phyloP scores from a whole-genome alignment of 2,113 vertebrate genomes.

The Falco punctatus region DNA sequence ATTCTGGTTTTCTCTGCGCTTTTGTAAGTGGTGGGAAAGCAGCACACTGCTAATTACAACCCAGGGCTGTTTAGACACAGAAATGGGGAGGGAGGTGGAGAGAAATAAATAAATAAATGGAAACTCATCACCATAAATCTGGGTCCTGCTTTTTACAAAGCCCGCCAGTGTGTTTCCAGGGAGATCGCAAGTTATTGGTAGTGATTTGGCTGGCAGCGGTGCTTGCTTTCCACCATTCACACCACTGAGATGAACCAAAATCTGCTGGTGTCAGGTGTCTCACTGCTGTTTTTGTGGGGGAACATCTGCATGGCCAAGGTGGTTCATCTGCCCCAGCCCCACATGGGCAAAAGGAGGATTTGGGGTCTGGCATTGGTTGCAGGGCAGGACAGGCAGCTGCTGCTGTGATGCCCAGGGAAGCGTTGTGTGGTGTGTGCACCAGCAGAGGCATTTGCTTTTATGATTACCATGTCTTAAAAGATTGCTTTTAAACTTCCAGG shows the following conservation, averaged over 20 bases:
- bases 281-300: accelerated
- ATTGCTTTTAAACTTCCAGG: background rate
- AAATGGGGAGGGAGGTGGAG: background rate
- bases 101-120: background rate
- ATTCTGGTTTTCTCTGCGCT: background rate
- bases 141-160: background rate
- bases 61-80: background rate
- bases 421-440: accelerated
- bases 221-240: background rate
- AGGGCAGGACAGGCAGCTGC: background rate
- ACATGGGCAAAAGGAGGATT: background rate
- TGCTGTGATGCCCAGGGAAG: background rate
- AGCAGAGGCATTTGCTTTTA: background rate
- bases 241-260: background rate
- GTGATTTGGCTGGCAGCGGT: background rate
- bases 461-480: background rate
- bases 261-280: accelerated
- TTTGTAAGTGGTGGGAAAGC: background rate
- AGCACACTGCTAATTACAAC: background rate
- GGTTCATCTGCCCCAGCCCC: accelerated
- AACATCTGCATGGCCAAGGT: background rate
- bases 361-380: background rate
- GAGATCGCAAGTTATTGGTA: background rate
- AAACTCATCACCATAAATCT: background rate
- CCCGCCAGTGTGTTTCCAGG: background rate